Evolutionary conservation across 2,113 vertebrate genomes (phyloP).

Genomic region (Thamnaconus septentrionalis): DNA sequence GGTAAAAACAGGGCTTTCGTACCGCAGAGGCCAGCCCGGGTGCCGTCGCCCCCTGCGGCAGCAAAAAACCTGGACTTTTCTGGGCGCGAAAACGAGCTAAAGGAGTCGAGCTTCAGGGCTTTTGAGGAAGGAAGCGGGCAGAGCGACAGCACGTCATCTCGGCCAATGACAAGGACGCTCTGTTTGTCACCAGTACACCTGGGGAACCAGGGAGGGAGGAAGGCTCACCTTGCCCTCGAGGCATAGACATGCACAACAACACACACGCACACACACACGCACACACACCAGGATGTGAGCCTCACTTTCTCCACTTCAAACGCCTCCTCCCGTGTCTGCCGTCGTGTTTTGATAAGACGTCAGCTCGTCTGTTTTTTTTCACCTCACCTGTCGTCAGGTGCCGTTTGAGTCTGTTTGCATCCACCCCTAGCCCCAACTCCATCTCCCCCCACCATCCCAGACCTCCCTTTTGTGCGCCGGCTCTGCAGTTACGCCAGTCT

Average conservation of each 20-base stretch:
- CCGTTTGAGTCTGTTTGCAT: neutral
- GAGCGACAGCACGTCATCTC: conserved; percentile 8
- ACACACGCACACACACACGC: neutral
- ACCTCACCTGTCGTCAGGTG: neutral
- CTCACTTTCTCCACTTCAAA: no score
- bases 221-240: conserved; percentile 31
- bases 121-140: neutral
- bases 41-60: neutral
- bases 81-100: neutral
- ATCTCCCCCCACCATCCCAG: neutral
- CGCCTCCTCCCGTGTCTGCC: no score
- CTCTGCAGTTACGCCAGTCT: conserved; percentile 35
- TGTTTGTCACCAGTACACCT: conserved; percentile 34
- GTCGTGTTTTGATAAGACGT: no score
- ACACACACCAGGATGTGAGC: neutral
- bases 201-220: conserved; percentile 7
- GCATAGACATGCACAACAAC: conserved; percentile 10
- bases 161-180: conserved; percentile 16
- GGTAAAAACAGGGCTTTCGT: neutral
- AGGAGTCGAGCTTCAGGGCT: neutral
- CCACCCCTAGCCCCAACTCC: neutral
- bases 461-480: conserved; percentile 33
- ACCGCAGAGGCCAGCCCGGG: no score
- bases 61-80: conserved; percentile 9
- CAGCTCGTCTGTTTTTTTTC: neutral